Percentiles rank a stretch among this genome's conserved stretches.
These are phyloP conservation scores for Hydrozoanthus tunicans DNA, from an alignment of 64 coral and sea anemone genomes.

Conservation along the genomic window DNA sequence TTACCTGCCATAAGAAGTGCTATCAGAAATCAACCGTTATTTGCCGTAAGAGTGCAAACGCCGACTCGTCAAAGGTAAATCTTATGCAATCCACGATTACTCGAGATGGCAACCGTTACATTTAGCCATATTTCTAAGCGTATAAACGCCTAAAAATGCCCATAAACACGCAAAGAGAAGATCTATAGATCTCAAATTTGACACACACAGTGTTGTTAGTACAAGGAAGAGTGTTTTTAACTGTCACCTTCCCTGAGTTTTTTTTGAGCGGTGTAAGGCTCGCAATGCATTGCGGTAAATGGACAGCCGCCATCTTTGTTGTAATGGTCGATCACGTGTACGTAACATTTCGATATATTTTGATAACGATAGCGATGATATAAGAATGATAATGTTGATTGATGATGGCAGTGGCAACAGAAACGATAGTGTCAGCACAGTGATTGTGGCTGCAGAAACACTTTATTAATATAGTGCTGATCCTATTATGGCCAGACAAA, in stretches of 20 bases:
- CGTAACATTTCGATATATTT: too few species aligned
- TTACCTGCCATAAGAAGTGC: conserved; percentile 97
- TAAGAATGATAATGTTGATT: too few species aligned
- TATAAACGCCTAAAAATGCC: background rate
- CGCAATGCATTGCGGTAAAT: background rate
- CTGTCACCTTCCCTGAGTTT: background rate
- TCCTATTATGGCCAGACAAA: too few species aligned
- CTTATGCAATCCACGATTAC: conserved; percentile 1
- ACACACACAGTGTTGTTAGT: background rate
- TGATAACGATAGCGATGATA: too few species aligned
- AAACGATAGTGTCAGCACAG: too few species aligned
- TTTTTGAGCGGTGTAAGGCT: background rate
- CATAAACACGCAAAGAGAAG: background rate
- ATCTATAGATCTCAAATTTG: background rate
- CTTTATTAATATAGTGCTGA: too few species aligned
- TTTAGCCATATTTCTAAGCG: background rate
- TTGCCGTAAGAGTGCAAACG: conserved; percentile 53
- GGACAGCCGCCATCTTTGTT: too few species aligned
- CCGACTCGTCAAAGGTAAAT: conserved; percentile 48
- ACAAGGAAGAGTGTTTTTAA: background rate
- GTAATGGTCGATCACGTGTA: too few species aligned
- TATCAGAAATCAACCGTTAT: conserved; percentile 74
- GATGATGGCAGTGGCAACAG: too few species aligned
- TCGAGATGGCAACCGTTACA: too few species aligned
- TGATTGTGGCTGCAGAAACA: too few species aligned